These are phyloP conservation scores for Aurelia sp. DNA, from an alignment of 30 jellyfish, hydroid and myxozoan genomes.

Conservation along the genomic window DNA sequence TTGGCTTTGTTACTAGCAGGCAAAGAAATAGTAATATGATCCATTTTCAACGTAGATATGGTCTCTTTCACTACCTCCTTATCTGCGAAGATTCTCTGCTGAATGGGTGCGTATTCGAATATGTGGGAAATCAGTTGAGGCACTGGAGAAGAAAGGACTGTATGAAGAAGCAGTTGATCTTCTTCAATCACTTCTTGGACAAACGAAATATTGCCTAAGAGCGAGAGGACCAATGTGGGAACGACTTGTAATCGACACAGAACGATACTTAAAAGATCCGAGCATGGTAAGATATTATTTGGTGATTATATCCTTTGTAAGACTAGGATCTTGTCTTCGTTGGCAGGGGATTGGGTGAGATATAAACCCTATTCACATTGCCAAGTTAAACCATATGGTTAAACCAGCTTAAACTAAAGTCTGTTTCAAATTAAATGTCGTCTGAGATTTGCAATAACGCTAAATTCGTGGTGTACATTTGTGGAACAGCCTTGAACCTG, in stretches of 20 bases:
- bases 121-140: constrained; percentile 68
- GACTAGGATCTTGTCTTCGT: too few species aligned
- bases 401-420: too few species aligned
- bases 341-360: too few species aligned
- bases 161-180: constrained; percentile 78
- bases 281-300: constrained; percentile 25
- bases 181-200: constrained; percentile 57
- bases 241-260: constrained; percentile 77
- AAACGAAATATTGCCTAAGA: constrained; percentile 33
- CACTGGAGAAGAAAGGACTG: constrained; percentile 61
- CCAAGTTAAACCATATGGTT: too few species aligned
- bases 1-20: too few species aligned
- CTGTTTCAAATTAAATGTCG: too few species aligned
- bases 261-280: constrained; percentile 69
- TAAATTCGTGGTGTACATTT: too few species aligned
- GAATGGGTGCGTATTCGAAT: constrained; percentile 75
- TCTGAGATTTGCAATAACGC: too few species aligned
- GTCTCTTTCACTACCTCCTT: constrained; percentile 45
- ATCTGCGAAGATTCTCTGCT: constrained; percentile 57
- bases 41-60: not conserved
- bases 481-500: too few species aligned
- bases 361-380: too few species aligned
- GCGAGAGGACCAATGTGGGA: constrained; percentile 90
- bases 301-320: not conserved
- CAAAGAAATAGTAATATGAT: too few species aligned